Percentiles rank a stretch among this genome's conserved stretches.
Conservation (phyloP, 2,888 invertebrate species). For the Nesidiocoris tenuis region DNA sequence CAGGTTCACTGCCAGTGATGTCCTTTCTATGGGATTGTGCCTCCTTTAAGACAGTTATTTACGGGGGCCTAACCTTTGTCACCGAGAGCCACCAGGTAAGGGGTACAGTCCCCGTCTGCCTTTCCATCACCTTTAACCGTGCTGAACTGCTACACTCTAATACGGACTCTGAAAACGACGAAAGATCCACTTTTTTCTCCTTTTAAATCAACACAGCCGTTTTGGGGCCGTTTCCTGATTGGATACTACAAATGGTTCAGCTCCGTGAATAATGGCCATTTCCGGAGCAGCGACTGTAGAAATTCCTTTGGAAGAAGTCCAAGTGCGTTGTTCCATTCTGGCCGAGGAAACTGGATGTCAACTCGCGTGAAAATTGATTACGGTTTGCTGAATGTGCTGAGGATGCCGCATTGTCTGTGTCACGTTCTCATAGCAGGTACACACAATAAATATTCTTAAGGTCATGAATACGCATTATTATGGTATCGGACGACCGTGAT, state of each 20-base stretch:
- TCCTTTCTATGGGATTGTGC: constrained; percentile 15
- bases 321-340: neutral
- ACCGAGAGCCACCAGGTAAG: constrained; percentile 20
- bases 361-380: neutral
- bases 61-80: constrained; percentile 37
- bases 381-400: neutral
- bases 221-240: neutral
- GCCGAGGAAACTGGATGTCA: neutral
- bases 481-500: neutral
- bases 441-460: neutral
- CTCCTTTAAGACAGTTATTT: constrained; percentile 27
- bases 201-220: neutral
- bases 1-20: neutral
- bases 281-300: constrained; percentile 13
- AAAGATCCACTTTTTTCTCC: neutral
- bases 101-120: neutral
- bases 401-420: neutral
- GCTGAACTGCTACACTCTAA: neutral
- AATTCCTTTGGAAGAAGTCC: neutral
- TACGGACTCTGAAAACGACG: neutral
- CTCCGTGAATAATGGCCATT: constrained; percentile 34
- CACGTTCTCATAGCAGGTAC: neutral
- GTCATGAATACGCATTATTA: neutral
- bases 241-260: neutral
- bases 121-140: neutral